Evolutionary conservation across 2,888 invertebrate genomes (phyloP).

Genomic region (Pterobdella sp.): DNA sequence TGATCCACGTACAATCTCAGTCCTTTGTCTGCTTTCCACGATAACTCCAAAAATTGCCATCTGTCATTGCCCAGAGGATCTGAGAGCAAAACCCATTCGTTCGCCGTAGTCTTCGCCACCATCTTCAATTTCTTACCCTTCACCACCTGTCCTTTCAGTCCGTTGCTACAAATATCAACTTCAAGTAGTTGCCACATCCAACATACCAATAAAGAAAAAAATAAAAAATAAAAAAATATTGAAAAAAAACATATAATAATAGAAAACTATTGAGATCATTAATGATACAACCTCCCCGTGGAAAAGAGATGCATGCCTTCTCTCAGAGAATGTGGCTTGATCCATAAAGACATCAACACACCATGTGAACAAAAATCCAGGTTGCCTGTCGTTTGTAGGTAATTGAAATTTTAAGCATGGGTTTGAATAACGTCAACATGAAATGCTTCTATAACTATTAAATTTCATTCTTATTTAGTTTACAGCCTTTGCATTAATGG

Average conservation of each 20-base stretch:
- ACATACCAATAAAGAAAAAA: neutral
- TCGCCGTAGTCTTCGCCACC: conserved; percentile 30
- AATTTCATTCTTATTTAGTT: too few relatives aligned
- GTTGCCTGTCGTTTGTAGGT: conserved; percentile 39
- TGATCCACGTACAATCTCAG: conserved; percentile 43
- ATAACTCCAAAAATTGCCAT: conserved; percentile 47
- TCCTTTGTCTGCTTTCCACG: conserved; percentile 45
- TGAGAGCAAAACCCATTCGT: conserved; percentile 32
- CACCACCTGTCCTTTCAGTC: conserved; percentile 12
- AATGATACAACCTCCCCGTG: conserved; percentile 40
- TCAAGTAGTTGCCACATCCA: too few relatives aligned
- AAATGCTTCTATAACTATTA: too few relatives aligned
- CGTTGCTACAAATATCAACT: conserved; percentile 16
- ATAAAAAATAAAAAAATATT: neutral
- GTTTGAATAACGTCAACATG: too few relatives aligned
- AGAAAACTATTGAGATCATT: neutral
- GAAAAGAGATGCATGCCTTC: conserved; percentile 43
- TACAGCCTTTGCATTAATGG: too few relatives aligned
- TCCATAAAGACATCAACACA: conserved; percentile 35
- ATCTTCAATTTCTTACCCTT: conserved; percentile 38
- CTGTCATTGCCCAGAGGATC: conserved; percentile 35
- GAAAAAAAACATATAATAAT: neutral
- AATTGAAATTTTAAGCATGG: too few relatives aligned
- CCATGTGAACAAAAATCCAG: conserved; percentile 40
- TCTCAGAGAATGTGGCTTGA: conserved; percentile 33